Conservation (phyloP, 2,113 vertebrate species). For the Ochotona curzoniae region DNA sequence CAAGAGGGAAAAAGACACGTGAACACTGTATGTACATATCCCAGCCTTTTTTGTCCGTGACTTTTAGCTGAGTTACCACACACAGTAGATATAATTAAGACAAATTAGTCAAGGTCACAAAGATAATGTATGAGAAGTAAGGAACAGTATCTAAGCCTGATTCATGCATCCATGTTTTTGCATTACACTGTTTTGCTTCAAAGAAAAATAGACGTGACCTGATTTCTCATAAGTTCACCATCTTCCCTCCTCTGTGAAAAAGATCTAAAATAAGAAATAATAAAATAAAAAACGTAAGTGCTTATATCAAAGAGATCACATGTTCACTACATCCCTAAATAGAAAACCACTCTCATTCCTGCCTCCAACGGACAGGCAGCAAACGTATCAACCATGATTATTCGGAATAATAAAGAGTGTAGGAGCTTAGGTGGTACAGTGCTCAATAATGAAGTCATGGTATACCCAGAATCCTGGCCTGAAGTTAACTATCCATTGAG, state of each 20-base stretch:
- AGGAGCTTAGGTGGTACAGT: neutral
- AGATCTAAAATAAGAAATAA: neutral
- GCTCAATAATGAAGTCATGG: neutral
- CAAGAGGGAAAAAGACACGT: neutral
- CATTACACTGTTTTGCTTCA: neutral
- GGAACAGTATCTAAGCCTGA: neutral
- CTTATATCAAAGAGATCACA: neutral
- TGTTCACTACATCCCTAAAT: neutral
- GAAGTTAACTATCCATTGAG: neutral
- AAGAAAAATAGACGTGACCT: neutral
- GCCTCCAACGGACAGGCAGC: neutral
- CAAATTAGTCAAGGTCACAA: neutral
- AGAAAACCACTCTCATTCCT: neutral
- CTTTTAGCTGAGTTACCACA: neutral
- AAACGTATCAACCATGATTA: neutral
- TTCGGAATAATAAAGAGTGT: neutral
- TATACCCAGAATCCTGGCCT: neutral
- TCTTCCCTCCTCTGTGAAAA: neutral
- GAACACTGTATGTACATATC: neutral
- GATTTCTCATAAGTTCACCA: neutral
- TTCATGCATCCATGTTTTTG: neutral
- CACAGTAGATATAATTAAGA: neutral
- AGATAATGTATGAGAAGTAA: neutral
- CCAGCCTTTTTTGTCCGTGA: neutral
- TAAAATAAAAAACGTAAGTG: neutral